Conservation (phyloP, 2,113 vertebrate species). For the Mesoclemmys tuberculata region DNA sequence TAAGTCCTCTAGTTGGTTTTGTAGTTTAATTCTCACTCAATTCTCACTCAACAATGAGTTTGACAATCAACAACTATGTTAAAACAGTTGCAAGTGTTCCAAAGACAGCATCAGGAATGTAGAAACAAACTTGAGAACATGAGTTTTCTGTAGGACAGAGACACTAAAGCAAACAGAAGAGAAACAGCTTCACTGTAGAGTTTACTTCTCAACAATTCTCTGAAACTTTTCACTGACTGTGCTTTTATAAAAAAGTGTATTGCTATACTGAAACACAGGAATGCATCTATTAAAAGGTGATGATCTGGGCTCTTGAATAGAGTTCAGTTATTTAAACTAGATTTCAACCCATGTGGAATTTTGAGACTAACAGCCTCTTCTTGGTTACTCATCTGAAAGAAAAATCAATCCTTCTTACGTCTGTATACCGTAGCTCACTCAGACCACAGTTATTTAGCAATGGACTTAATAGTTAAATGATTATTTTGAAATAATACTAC, state of each 20-base stretch:
- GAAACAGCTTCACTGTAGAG: not conserved
- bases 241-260: constrained; percentile 37
- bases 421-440: not conserved
- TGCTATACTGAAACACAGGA: not conserved
- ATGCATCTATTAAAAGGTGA: not conserved
- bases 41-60: not conserved
- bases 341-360: not conserved
- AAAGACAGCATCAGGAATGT: no score
- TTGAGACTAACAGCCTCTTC: not conserved
- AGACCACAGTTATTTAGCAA: not conserved
- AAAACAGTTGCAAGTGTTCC: no score
- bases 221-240: constrained; percentile 24
- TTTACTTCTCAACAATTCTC: not conserved
- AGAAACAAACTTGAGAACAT: no score
- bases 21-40: not conserved
- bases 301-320: not conserved
- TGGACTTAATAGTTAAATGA: not conserved
- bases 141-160: not conserved
- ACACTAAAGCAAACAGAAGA: not conserved
- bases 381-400: not conserved
- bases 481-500: not conserved
- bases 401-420: not conserved
- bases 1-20: not conserved
- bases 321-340: constrained; percentile 1
- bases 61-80: not conserved